Percentiles rank a stretch among this genome's conserved stretches.
phyloP scores from a whole-genome alignment of 2,888 invertebrate species.

The Microplitis manilae region DNA sequence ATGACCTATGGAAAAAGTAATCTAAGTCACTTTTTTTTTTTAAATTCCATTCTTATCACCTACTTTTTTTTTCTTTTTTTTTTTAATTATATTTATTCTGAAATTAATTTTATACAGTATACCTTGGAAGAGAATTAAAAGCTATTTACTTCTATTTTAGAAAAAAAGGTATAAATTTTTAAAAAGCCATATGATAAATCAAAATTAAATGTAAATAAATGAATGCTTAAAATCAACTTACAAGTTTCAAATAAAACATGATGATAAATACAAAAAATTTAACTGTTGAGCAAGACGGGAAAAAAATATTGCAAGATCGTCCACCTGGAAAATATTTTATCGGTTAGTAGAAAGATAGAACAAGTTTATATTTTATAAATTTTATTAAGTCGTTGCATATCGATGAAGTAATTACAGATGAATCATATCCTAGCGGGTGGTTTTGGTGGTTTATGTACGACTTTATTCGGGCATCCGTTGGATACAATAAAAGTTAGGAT shows the following conservation, averaged over 20 bases:
- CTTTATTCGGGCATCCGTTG: conserved; percentile 76
- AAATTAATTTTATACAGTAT: background rate
- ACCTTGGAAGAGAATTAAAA: too few species aligned
- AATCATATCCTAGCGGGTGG: conserved; percentile 70
- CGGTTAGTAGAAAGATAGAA: conserved; percentile 31
- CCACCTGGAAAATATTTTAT: conserved; percentile 44
- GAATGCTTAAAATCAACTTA: background rate
- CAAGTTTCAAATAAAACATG: background rate
- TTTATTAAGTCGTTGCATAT: background rate
- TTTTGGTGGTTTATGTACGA: conserved; percentile 75
- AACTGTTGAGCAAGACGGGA: background rate
- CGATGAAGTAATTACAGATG: conserved; percentile 4
- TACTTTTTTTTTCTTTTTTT: background rate
- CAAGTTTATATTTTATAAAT: background rate
- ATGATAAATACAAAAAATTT: background rate
- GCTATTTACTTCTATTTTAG: too few species aligned
- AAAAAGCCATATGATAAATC: too few species aligned
- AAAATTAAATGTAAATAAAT: too few species aligned
- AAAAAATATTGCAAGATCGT: conserved; percentile 34
- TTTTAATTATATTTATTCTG: background rate
- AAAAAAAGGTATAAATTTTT: too few species aligned
- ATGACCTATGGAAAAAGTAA: background rate
- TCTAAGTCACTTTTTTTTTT: background rate
- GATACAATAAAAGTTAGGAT: conserved; percentile 76
- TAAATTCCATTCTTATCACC: background rate